Conservation (phyloP, 2,113 vertebrate species). For the Protobothrops mucrosquamatus region DNA sequence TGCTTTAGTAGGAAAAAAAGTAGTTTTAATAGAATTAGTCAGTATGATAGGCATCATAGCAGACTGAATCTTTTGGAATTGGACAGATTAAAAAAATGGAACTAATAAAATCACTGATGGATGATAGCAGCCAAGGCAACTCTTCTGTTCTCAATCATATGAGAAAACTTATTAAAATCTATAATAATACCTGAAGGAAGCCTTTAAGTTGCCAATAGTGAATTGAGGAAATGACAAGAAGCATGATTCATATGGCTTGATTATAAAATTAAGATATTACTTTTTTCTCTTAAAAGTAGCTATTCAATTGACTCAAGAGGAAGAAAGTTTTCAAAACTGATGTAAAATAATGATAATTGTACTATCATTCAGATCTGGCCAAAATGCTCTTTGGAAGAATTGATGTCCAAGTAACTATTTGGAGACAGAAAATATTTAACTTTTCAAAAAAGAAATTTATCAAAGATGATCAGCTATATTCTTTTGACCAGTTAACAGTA, state of each 20-base stretch:
- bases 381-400: conserved; percentile 39
- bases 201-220: not conserved
- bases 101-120: not conserved
- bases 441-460: conserved; percentile 37
- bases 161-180: not conserved
- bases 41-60: not conserved
- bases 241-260: not conserved
- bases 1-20: not conserved
- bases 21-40: not conserved
- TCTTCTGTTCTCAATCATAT: conserved; percentile 9
- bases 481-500: not conserved
- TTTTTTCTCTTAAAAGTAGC: not conserved
- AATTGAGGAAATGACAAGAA: not conserved
- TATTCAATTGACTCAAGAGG: conserved; percentile 22
- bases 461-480: not conserved
- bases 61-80: not conserved
- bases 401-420: conserved; percentile 18
- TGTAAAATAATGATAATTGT: conserved; percentile 24
- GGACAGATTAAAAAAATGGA: not conserved
- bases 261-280: not conserved
- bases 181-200: not conserved
- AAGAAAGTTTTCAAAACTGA: conserved; percentile 32
- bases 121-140: conserved; percentile 6
- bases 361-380: not conserved
- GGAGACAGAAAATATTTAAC: conserved; percentile 36